phyloP scores from a whole-genome alignment of 2,888 invertebrate species.

The Apamea sordens region DNA sequence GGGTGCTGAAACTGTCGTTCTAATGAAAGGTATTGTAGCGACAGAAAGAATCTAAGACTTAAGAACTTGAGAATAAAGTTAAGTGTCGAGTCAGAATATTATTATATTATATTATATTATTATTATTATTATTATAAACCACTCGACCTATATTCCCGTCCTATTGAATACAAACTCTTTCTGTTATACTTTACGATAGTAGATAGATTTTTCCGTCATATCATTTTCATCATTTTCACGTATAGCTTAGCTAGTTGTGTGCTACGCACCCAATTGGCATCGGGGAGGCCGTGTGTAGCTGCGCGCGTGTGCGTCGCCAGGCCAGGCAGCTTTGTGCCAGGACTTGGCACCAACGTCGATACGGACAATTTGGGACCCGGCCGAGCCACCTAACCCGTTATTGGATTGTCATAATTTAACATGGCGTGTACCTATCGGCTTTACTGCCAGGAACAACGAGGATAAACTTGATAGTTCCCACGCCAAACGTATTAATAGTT shows the following conservation, averaged over 20 bases:
- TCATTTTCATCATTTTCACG: not conserved
- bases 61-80: not conserved
- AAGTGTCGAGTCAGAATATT: not conserved
- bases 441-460: constrained; percentile 78
- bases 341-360: constrained; percentile 85
- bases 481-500: constrained; percentile 74
- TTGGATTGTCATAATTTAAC: constrained; percentile 89
- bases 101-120: too few species aligned
- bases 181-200: constrained; percentile 5
- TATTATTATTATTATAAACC: too few species aligned
- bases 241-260: constrained; percentile 47
- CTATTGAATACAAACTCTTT: constrained; percentile 2
- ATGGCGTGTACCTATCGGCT: constrained; percentile 82
- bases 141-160: constrained; percentile 12
- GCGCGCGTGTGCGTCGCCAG: constrained; percentile 65
- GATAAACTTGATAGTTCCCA: constrained; percentile 77
- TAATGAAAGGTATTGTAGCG: not conserved
- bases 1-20: not conserved
- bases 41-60: not conserved
- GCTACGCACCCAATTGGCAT: constrained; percentile 60
- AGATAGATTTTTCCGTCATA: not conserved
- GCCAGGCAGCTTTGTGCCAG: constrained; percentile 73
- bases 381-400: constrained; percentile 86
- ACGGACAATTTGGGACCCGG: constrained; percentile 86
- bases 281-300: constrained; percentile 53